Percentiles rank a stretch among this genome's conserved stretches.
These are phyloP conservation scores for Ciconia boyciana DNA, from an alignment of 2,113 vertebrate genomes.

Conservation along the genomic window DNA sequence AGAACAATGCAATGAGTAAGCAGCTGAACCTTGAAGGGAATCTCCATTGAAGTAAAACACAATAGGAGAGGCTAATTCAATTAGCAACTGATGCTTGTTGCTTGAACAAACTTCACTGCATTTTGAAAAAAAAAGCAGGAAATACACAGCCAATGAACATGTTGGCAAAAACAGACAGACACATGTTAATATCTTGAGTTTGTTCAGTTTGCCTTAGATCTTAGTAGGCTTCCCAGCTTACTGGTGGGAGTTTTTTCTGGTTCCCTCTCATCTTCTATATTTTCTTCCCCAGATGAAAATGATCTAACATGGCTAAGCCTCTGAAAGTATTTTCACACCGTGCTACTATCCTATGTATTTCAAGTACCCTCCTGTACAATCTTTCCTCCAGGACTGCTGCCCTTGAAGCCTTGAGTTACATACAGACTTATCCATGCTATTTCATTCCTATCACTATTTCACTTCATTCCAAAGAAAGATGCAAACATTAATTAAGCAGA, in stretches of 20 bases:
- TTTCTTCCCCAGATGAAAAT: not conserved
- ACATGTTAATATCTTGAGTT: not conserved
- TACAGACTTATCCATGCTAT: not conserved
- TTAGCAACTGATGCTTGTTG: slow-evolving; percentile 66
- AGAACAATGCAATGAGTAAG: slow-evolving; percentile 53
- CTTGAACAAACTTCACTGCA: slow-evolving; percentile 55
- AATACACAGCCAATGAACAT: not conserved
- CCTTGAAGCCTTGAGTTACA: not conserved
- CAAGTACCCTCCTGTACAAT: not conserved
- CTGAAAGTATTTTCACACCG: not conserved
- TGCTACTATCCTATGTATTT: not conserved
- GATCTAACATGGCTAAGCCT: not conserved
- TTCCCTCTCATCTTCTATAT: not conserved
- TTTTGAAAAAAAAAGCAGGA: not conserved
- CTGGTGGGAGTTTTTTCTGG: not conserved
- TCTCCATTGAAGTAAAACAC: slow-evolving; percentile 65
- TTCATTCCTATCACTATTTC: not conserved
- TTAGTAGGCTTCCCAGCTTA: not conserved
- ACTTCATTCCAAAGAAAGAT: not conserved
- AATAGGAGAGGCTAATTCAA: slow-evolving; percentile 66
- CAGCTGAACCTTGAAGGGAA: slow-evolving; percentile 60
- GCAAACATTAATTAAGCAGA: not conserved
- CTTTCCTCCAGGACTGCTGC: not conserved
- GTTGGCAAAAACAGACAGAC: not conserved
- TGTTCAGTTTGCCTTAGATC: not conserved